A percentile compares a stretch with the other conserved stretches of the same genome.
Evolutionary conservation across 2,797 vertebrate species (phyloP).

Genomic region (Neosilurus mollespiculum): DNA sequence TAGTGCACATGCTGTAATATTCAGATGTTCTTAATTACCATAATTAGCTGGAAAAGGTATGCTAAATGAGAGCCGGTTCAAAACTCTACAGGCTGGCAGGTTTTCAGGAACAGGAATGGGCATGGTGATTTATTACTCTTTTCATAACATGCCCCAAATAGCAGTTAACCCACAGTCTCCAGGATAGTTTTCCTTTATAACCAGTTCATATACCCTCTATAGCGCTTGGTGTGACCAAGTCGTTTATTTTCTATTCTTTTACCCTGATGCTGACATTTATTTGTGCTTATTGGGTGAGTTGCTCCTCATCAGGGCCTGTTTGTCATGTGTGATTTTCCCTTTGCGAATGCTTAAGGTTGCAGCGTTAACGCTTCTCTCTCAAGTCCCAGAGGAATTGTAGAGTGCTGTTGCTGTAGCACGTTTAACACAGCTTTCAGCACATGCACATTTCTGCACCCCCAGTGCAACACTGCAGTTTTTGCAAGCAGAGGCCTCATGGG

Average conservation of each 20-base stretch:
- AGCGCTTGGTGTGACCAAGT: not conserved
- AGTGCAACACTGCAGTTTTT: constrained; percentile 53
- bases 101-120: constrained; percentile 22
- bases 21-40: constrained; percentile 25
- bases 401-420: constrained; percentile 46
- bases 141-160: constrained; percentile 25
- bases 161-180: constrained; percentile 15
- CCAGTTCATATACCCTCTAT: not conserved
- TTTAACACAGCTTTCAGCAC: constrained; percentile 45
- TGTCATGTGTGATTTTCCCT: constrained; percentile 10
- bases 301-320: constrained; percentile 25
- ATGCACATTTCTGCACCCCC: constrained; percentile 53
- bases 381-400: constrained; percentile 37
- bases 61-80: constrained; percentile 16
- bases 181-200: constrained; percentile 2
- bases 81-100: constrained; percentile 14
- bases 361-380: constrained; percentile 64
- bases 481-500: constrained; percentile 49
- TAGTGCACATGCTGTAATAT: constrained; percentile 13
- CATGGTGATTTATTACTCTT: constrained; percentile 29
- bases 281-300: constrained; percentile 11
- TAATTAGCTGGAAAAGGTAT: constrained; percentile 23
- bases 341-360: constrained; percentile 33
- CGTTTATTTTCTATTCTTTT: constrained; percentile 9
- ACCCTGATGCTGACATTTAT: constrained; percentile 18